A percentile compares a stretch with the other conserved stretches of the same genome.
phyloP scores from a whole-genome alignment of 35 echinoderm and acorn worm genomes.

The Ptychodera flava region DNA sequence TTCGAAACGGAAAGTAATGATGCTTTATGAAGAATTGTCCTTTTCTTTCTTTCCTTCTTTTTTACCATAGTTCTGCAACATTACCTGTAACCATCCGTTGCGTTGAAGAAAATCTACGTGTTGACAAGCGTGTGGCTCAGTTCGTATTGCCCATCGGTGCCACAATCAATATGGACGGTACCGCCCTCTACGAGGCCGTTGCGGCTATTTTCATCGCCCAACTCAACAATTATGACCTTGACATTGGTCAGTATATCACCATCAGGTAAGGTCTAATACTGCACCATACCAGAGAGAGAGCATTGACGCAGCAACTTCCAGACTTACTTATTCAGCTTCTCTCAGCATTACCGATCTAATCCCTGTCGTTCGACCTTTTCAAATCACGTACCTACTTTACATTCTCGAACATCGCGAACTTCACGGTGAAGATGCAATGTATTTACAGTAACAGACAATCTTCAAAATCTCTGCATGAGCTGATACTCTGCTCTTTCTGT shows the following conservation, averaged over 20 bases:
- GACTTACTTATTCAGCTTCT: too few species aligned
- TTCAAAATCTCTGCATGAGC: too few species aligned
- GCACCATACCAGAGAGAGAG: too few species aligned
- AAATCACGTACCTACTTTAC: too few species aligned
- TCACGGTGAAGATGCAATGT: too few species aligned
- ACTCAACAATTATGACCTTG: constrained; percentile 64
- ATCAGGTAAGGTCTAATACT: constrained; percentile 91
- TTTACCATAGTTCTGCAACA: constrained; percentile 64
- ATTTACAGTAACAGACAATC: too few species aligned
- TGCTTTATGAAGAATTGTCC: background rate
- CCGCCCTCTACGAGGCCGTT: constrained; percentile 92
- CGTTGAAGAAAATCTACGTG: constrained; percentile 60
- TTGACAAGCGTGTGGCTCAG: constrained; percentile 73
- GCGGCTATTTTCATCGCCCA: constrained; percentile 97
- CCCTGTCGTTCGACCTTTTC: too few species aligned
- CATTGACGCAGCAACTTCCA: too few species aligned
- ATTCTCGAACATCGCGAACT: too few species aligned
- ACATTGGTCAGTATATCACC: constrained; percentile 62
- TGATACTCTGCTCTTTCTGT: too few species aligned
- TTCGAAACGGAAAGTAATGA: too few species aligned
- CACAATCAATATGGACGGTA: constrained; percentile 96
- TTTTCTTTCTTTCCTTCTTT: background rate
- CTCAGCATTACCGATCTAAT: too few species aligned
- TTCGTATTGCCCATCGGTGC: constrained; percentile 92
- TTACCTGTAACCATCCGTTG: constrained; percentile 73